Evolutionary conservation across 2,888 invertebrate genomes (phyloP), one percentile per base, ranked within the genome.

Genomic region (Drosophila testacea): DNA sequence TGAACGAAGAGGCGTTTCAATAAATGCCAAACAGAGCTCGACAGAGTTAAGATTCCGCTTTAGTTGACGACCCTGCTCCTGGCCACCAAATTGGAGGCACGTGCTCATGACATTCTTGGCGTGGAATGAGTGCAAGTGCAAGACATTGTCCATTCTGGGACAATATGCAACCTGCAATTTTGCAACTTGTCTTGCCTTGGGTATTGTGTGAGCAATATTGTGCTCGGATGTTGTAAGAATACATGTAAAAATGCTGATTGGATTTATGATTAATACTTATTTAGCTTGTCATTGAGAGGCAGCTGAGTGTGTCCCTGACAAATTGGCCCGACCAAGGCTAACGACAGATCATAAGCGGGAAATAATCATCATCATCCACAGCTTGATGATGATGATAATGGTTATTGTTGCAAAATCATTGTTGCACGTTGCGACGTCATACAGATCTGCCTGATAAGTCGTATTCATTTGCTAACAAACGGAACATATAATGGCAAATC

Each of bases 221-320:
- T 38, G 38, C 16, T 16, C n/a, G 32, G 57, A 70, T 83, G 77
- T 81, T 76, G 85, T 56, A 80, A 84, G 79, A 87, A 84, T 82
- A 52, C 85, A 74, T 81, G 87, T 83, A 72, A 81, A 77, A 79
- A 81, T 81, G 72, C 47, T 77, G 72, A 83, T 83, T 86, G 77
- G 59, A 69, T 81, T 83, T 75, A 76, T 81, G 80, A 87, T 87
- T 80, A 72, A 80, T 81, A 71, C 36, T 59, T 51, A 50, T 34
- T 52, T 38, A 44, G 28, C 62, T 48, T 73, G 81, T 73, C 86
- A 80, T 80, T 81, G 81, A 77, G 56, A 44, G 38, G 36, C 13
- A 13, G 42, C 39, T 13, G 36, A 62, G 22, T 34, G 51, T 22
- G 61, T 62, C 73, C 69, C 65, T 70, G 77, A 72, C 69, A 69